Conservation (phyloP, 37 sponge, comb jelly and placozoan species). For the Ephydatia muelleri region DNA sequence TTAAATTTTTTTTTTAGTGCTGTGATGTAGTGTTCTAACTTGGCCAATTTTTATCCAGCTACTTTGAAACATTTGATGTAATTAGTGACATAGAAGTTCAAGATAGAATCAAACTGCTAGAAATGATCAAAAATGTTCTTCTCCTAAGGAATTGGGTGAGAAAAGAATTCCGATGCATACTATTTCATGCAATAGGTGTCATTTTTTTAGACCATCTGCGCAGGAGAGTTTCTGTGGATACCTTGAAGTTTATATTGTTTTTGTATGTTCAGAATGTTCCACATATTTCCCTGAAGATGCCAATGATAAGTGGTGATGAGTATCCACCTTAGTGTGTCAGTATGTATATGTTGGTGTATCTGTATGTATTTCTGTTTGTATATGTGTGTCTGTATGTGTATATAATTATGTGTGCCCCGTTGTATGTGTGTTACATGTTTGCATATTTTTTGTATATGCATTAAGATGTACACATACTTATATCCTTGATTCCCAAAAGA, state of each 20-base stretch:
- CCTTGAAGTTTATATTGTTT: conserved; percentile 43
- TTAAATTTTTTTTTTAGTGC: no score
- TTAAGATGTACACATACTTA: no score
- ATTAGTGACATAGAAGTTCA: conserved; percentile 33
- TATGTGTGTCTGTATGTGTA: neutral
- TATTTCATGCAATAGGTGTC: neutral
- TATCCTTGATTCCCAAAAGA: conserved; percentile 14
- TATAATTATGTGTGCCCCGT: no score
- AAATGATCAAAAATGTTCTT: conserved; percentile 35
- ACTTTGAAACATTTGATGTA: conserved; percentile 75
- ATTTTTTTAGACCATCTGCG: conserved; percentile 18
- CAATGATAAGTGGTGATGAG: conserved; percentile 51
- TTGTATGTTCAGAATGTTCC: conserved; percentile 51
- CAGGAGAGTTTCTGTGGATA: conserved; percentile 35
- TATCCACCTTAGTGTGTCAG: conserved; percentile 28
- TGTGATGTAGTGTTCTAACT: neutral
- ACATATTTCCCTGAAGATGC: conserved; percentile 38
- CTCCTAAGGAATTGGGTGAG: conserved; percentile 48
- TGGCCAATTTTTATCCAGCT: conserved; percentile 23
- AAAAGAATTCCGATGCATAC: neutral
- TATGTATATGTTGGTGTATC: neutral
- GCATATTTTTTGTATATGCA: no score
- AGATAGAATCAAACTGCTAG: conserved; percentile 34
- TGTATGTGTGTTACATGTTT: no score
- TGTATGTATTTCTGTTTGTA: neutral